phyloP scores from a whole-genome alignment of 1,140 invertebrate genomes.

The Halyomorpha halys region DNA sequence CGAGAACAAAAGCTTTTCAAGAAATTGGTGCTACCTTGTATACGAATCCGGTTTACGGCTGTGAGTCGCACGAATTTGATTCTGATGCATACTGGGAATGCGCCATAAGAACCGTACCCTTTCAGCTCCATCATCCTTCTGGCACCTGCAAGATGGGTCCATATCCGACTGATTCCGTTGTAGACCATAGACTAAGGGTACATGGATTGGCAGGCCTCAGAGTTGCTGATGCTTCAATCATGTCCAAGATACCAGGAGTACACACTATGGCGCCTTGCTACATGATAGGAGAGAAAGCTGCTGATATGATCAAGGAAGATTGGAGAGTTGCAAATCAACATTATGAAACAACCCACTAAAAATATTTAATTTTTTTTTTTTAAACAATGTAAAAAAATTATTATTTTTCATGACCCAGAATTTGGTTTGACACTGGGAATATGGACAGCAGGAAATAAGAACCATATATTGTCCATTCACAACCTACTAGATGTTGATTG shows the following conservation, averaged over 20 bases:
- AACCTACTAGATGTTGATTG: too few relatives aligned
- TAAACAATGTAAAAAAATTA: too few relatives aligned
- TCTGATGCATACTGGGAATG: constrained; percentile 52
- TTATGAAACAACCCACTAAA: too few relatives aligned
- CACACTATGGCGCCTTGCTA: constrained; percentile 36
- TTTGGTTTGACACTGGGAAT: too few relatives aligned
- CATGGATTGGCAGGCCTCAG: constrained; percentile 35
- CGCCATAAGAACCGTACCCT: constrained; percentile 42
- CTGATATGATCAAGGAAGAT: too few relatives aligned
- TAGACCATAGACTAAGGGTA: constrained; percentile 40
- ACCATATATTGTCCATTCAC: too few relatives aligned
- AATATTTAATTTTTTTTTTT: too few relatives aligned
- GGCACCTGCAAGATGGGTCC: constrained; percentile 50
- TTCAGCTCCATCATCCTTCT: constrained; percentile 44
- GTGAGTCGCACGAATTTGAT: constrained; percentile 38
- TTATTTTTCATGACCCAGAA: too few relatives aligned
- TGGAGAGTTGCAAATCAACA: not conserved
- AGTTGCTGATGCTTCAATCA: constrained; percentile 36
- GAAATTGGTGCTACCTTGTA: constrained; percentile 33
- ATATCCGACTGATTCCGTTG: constrained; percentile 38
- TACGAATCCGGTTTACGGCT: constrained; percentile 30
- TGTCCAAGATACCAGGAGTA: constrained; percentile 34
- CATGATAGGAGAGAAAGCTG: constrained; percentile 42
- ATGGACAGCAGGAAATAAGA: too few relatives aligned
- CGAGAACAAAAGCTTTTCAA: constrained; percentile 47